phyloP scores from a whole-genome alignment of 2,113 vertebrate species.

The Uria lomvia region DNA sequence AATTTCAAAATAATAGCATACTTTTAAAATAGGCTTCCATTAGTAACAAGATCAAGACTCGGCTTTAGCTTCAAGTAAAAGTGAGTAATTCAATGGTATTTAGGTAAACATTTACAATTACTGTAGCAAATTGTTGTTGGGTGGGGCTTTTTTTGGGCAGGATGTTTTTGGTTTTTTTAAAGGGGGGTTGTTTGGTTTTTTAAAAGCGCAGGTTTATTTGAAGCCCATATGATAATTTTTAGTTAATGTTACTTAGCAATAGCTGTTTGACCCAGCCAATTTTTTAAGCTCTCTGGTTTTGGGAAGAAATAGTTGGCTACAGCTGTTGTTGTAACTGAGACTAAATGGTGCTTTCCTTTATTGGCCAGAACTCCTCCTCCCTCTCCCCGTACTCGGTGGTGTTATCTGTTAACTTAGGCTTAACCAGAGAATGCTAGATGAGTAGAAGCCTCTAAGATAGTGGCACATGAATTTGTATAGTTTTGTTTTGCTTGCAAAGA shows the following conservation, averaged over 20 bases:
- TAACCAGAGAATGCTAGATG: not conserved
- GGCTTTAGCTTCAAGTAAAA: not conserved
- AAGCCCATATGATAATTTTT: not conserved
- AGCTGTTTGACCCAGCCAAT: not conserved
- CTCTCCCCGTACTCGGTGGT: not conserved
- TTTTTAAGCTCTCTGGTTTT: not conserved
- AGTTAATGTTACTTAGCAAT: not conserved
- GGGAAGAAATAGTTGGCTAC: not conserved
- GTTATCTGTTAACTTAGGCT: slow-evolving; percentile 50
- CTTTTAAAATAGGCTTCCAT: not conserved
- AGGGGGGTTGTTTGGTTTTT: not conserved
- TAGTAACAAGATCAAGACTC: not conserved
- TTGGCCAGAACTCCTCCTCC: not conserved
- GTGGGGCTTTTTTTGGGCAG: fast-evolving
- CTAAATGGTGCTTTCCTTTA: not conserved
- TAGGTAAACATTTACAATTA: not conserved
- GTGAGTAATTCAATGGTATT: not conserved
- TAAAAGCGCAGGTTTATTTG: not conserved
- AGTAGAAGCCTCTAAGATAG: not conserved
- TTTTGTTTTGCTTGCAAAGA: not conserved
- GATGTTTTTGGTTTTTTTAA: not conserved
- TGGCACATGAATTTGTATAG: not conserved
- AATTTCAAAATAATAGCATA: not conserved
- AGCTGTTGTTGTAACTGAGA: not conserved
- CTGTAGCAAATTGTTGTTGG: not conserved